Conservation (phyloP, 53 echinoderm and acorn worm genomes). For the Glandiceps talaboti region DNA sequence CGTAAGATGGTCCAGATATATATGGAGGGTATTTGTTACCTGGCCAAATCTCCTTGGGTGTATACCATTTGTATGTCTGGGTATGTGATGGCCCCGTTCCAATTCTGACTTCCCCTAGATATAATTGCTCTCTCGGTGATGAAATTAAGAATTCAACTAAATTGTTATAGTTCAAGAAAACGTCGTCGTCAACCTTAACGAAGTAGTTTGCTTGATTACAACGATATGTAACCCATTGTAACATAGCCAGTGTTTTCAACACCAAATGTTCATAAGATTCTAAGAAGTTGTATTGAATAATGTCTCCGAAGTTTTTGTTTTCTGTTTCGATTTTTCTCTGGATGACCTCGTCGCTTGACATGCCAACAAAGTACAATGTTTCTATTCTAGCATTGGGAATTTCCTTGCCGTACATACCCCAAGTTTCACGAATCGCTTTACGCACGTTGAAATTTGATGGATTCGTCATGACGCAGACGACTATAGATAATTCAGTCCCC, state of each 20-base stretch:
- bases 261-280: constrained; percentile 18
- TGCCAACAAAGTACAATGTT: constrained; percentile 12
- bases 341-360: not conserved
- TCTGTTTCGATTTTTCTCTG: constrained; percentile 9
- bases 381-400: not conserved
- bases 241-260: constrained; percentile 17
- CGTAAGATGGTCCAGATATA: constrained; percentile 9
- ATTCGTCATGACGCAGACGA: not conserved
- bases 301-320: constrained; percentile 2
- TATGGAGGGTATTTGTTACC: constrained; percentile 15
- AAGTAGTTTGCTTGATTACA: constrained; percentile 11
- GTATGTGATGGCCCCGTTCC: not conserved
- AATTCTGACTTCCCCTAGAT: constrained; percentile 9
- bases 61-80: constrained; percentile 12
- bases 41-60: constrained; percentile 9
- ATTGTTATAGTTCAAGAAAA: constrained; percentile 12
- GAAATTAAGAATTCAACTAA: constrained; percentile 1
- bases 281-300: constrained; percentile 15
- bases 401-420: not conserved
- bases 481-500: not conserved
- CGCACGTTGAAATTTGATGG: not conserved
- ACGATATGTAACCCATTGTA: constrained; percentile 18
- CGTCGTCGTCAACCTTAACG: constrained; percentile 27
- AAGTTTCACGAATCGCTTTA: not conserved
- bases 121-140: not conserved